These are phyloP conservation scores for Chionoecetes opilio DNA, from an alignment of 1,140 invertebrate species.

Conservation along the genomic window DNA sequence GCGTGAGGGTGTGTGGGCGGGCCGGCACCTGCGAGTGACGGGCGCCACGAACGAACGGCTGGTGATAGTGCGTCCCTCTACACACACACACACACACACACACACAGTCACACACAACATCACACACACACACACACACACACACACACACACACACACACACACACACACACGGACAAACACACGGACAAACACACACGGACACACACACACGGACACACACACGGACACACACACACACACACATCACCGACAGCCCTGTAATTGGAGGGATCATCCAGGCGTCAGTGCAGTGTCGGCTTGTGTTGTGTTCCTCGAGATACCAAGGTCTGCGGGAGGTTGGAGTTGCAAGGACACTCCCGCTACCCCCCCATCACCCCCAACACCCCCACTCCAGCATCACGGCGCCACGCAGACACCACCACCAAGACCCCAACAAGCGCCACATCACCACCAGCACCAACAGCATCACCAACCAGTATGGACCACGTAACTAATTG, in stretches of 20 bases:
- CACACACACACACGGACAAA: not conserved
- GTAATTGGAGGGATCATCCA: too few species aligned
- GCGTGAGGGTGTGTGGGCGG: not conserved
- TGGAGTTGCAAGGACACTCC: not conserved
- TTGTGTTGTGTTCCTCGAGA: not conserved
- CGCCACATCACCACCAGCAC: not conserved
- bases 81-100: not conserved
- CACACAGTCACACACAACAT: not conserved
- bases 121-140: conserved; percentile 3
- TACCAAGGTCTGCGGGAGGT: not conserved
- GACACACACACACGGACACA: conserved; percentile 6
- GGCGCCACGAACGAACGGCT: not conserved
- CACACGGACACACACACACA: conserved; percentile 2
- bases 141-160: not conserved
- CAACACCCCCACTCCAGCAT: not conserved
- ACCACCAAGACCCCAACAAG: not conserved
- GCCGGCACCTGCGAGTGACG: not conserved
- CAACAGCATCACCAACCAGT: not conserved
- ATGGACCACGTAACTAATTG: not conserved
- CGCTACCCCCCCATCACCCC: not conserved
- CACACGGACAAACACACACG: not conserved
- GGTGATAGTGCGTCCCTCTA: not conserved
- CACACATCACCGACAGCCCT: not conserved
- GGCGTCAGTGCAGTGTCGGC: not conserved
- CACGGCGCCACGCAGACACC: conserved; percentile 22